A percentile compares a stretch with the other conserved stretches of the same genome.
These are phyloP conservation scores for Ips nitidus DNA, from an alignment of 1,140 invertebrate species.

Conservation along the genomic window DNA sequence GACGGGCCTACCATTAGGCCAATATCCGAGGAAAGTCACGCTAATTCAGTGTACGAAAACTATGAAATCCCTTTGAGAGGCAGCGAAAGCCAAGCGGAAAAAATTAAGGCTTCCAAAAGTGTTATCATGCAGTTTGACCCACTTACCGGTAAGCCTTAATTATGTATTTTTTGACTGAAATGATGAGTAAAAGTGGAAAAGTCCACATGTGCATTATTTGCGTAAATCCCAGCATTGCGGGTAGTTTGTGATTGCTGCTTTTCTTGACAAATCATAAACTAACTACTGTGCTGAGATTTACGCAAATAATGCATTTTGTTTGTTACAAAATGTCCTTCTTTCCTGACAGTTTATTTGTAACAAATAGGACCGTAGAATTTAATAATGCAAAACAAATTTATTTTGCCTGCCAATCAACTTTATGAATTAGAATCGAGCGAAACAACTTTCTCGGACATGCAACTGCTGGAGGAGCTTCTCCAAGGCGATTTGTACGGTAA, in stretches of 20 bases:
- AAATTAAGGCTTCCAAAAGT: conserved; percentile 43
- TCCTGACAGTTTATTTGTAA: too few species aligned
- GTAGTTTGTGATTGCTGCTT: too few species aligned
- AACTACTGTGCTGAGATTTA: too few species aligned
- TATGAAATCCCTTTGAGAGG: conserved; percentile 10
- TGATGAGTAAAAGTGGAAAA: conserved; percentile 1
- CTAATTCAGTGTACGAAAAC: conserved; percentile 31
- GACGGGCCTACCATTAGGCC: background rate
- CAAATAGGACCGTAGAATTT: background rate
- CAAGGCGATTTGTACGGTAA: conserved; percentile 49
- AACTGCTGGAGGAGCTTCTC: conserved; percentile 47
- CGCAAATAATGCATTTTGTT: background rate
- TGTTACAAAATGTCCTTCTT: too few species aligned
- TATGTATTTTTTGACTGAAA: conserved; percentile 7
- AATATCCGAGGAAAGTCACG: conserved; percentile 7
- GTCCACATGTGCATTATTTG: background rate
- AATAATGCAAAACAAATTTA: too few species aligned
- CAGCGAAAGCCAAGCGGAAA: background rate
- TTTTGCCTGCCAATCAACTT: background rate
- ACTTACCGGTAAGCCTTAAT: conserved; percentile 18
- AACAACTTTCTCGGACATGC: conserved; percentile 32
- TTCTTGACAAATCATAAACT: too few species aligned
- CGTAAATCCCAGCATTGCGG: too few species aligned
- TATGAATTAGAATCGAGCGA: conserved; percentile 14
- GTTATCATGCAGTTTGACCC: conserved; percentile 52